phyloP scores from a whole-genome alignment of 2,888 invertebrate genomes.

The Ochropleura plecta region DNA sequence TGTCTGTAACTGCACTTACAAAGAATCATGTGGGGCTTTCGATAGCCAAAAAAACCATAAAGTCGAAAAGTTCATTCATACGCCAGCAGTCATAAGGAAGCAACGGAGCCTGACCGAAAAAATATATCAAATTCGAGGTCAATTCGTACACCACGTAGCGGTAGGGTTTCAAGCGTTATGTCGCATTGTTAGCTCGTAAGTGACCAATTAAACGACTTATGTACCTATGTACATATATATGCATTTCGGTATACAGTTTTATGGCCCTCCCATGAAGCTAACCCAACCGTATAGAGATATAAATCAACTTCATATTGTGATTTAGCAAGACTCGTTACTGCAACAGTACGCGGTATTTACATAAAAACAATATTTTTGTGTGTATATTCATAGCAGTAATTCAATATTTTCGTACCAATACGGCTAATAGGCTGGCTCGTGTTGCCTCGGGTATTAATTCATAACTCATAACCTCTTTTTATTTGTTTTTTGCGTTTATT shows the following conservation, averaged over 20 bases:
- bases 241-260: conserved; percentile 77
- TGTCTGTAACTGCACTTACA: conserved; percentile 11
- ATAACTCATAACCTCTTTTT: conserved; percentile 64
- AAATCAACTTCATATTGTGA: conserved; percentile 90
- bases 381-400: conserved; percentile 83
- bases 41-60: conserved; percentile 24
- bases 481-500: conserved; percentile 66
- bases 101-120: conserved; percentile 55
- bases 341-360: conserved; percentile 91
- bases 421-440: conserved; percentile 72
- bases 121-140: conserved; percentile 64
- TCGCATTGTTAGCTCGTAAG: conserved; percentile 70
- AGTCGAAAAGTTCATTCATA: conserved; percentile 50
- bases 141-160: conserved; percentile 55
- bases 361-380: conserved; percentile 88
- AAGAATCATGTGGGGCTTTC: conserved; percentile 26
- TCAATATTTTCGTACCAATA: conserved; percentile 70
- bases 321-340: conserved; percentile 92
- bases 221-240: conserved; percentile 50
- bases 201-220: conserved; percentile 70
- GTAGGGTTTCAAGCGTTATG: conserved; percentile 65
- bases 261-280: conserved; percentile 88
- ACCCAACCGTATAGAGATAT: conserved; percentile 88
- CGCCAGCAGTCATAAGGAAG: conserved; percentile 50
- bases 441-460: conserved; percentile 64